These are phyloP conservation scores for Cerastis leucographa DNA, from an alignment of 2,888 invertebrate species.

Conservation along the genomic window DNA sequence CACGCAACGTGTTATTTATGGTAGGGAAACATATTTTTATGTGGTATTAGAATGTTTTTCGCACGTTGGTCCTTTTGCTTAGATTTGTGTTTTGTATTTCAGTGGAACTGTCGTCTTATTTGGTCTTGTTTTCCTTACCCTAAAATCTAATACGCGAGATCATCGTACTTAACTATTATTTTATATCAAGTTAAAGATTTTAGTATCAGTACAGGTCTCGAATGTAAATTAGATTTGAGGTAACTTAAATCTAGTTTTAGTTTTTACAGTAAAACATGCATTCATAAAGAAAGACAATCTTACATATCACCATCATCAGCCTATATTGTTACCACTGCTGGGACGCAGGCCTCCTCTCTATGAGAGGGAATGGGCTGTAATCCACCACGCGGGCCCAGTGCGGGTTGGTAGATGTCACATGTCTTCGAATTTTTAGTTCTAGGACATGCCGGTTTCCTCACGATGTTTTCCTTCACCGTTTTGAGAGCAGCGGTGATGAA, in stretches of 20 bases:
- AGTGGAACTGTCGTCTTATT: background rate
- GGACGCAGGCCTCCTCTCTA: no score
- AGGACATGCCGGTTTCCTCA: no score
- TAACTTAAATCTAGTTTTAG: background rate
- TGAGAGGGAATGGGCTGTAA: no score
- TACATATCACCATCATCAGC: no score
- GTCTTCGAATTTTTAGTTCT: no score
- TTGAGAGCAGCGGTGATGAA: no score
- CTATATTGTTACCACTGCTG: no score
- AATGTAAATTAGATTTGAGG: background rate
- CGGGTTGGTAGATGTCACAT: no score
- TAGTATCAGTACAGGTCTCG: background rate
- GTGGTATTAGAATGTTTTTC: constrained; percentile 34
- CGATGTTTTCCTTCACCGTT: no score
- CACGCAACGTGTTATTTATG: constrained; percentile 49
- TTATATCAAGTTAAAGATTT: background rate
- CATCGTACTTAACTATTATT: background rate
- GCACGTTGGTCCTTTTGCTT: constrained; percentile 21
- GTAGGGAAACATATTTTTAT: constrained; percentile 40
- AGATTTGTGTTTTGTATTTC: constrained; percentile 11
- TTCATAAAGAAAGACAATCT: no score
- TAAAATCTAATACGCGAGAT: background rate
- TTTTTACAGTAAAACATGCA: background rate
- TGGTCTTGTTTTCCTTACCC: background rate
- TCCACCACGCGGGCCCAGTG: no score